phyloP scores from a whole-genome alignment of 2,888 invertebrate species.

The Netelia inedita region DNA sequence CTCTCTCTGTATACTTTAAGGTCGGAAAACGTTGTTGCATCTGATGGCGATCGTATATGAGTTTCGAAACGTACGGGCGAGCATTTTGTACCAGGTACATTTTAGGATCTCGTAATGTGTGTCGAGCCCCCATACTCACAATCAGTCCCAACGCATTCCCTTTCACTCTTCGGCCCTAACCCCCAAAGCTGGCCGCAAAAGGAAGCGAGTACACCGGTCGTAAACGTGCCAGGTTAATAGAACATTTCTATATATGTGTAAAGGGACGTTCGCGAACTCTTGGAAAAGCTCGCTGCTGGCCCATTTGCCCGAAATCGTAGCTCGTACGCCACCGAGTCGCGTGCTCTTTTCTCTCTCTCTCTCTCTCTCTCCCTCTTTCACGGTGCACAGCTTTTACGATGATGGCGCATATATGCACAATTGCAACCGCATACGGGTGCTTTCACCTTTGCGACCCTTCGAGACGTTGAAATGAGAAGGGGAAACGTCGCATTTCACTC shows the following conservation, averaged over 20 bases:
- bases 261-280: constrained; percentile 61
- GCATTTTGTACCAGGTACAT: constrained; percentile 32
- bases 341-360: too few species aligned
- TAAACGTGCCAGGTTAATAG: constrained; percentile 75
- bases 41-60: constrained; percentile 19
- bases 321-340: neutral
- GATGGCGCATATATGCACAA: neutral
- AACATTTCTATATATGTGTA: constrained; percentile 34
- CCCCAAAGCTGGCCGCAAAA: constrained; percentile 55
- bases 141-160: neutral
- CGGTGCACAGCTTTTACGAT: neutral
- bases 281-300: constrained; percentile 3
- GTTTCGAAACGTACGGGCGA: constrained; percentile 23
- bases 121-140: constrained; percentile 2
- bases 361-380: neutral
- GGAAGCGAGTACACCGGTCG: constrained; percentile 72
- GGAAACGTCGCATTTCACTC: too few species aligned
- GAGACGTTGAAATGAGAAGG: too few species aligned
- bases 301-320: constrained; percentile 23
- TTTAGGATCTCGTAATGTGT: constrained; percentile 43
- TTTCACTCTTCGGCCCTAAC: neutral
- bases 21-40: constrained; percentile 3
- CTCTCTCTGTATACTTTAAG: neutral
- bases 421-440: neutral
- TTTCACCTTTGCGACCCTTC: constrained; percentile 1